phyloP scores from a whole-genome alignment of 1,140 invertebrate species.

The Wasmannia auropunctata region DNA sequence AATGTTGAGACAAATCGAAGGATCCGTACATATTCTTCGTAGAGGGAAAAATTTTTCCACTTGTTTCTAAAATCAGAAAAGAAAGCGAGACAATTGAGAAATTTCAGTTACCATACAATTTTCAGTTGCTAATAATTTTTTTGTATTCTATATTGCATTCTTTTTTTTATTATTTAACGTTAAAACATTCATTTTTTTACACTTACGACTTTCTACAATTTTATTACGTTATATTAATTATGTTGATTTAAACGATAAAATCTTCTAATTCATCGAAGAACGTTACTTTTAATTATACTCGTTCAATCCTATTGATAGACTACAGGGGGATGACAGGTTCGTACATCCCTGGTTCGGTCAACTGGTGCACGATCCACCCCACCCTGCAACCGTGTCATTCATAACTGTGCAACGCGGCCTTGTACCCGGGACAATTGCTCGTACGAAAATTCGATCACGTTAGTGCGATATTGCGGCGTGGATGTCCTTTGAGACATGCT shows the following conservation, averaged over 20 bases:
- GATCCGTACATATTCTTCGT: no score
- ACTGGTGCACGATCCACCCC: conserved; percentile 47
- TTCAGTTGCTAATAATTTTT: background rate
- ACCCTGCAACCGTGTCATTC: conserved; percentile 77
- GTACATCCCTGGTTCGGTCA: conserved; percentile 47
- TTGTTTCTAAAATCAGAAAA: background rate
- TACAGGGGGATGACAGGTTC: background rate
- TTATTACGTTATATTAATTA: background rate
- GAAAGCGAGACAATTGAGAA: no score
- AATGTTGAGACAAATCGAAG: background rate
- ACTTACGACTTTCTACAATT: background rate
- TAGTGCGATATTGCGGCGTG: conserved; percentile 16
- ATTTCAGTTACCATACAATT: no score
- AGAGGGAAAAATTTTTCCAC: background rate
- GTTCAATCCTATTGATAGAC: background rate
- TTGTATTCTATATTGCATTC: background rate
- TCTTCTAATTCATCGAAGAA: background rate
- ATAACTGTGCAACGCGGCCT: conserved; percentile 74
- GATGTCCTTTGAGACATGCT: background rate
- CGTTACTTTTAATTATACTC: background rate
- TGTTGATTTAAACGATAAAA: background rate
- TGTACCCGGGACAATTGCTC: conserved; percentile 44
- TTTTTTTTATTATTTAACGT: background rate
- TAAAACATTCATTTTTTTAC: background rate
- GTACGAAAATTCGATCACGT: conserved; percentile 58